These are phyloP conservation scores for Drosophila nannoptera DNA, from an alignment of 1,140 invertebrate species.

Conservation along the genomic window DNA sequence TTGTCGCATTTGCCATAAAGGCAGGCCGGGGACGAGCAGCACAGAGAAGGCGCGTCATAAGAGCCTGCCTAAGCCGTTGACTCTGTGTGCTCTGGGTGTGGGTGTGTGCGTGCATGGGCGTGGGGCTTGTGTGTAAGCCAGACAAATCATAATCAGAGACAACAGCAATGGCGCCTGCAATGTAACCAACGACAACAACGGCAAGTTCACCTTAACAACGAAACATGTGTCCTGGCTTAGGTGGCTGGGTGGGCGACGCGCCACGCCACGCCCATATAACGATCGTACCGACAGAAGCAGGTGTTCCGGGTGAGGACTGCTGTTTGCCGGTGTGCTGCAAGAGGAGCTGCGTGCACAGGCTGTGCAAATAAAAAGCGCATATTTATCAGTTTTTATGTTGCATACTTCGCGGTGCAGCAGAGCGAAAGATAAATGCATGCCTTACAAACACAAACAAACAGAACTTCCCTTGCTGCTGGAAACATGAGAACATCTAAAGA, in stretches of 20 bases:
- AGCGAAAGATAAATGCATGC: constrained; percentile 27
- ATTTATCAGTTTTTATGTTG: constrained; percentile 64
- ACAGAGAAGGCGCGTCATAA: constrained; percentile 52
- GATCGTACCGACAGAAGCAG: constrained; percentile 41
- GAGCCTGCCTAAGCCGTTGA: constrained; percentile 55
- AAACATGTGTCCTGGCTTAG: constrained; percentile 28
- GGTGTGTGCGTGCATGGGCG: constrained; percentile 9
- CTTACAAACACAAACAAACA: not conserved
- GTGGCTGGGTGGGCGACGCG: not conserved
- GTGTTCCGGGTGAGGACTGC: constrained; percentile 10
- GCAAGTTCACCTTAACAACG: constrained; percentile 63
- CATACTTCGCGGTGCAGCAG: constrained; percentile 56
- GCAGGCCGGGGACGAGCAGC: constrained; percentile 45
- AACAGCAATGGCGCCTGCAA: constrained; percentile 46
- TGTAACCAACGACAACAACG: constrained; percentile 25
- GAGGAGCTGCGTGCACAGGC: constrained; percentile 26
- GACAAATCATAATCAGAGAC: constrained; percentile 76
- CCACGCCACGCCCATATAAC: constrained; percentile 32
- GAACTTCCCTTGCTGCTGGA: not conserved
- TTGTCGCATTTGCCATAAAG: constrained; percentile 76
- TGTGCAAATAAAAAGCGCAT: constrained; percentile 52
- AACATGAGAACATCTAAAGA: constrained; percentile 9
- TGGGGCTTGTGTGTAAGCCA: constrained; percentile 53
- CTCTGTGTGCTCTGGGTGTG: constrained; percentile 2
- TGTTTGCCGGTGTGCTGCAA: not conserved